Evolutionary conservation across 2,888 invertebrate species (phyloP), one percentile per base, ranked within the genome.

Genomic region (Helleia helle): DNA sequence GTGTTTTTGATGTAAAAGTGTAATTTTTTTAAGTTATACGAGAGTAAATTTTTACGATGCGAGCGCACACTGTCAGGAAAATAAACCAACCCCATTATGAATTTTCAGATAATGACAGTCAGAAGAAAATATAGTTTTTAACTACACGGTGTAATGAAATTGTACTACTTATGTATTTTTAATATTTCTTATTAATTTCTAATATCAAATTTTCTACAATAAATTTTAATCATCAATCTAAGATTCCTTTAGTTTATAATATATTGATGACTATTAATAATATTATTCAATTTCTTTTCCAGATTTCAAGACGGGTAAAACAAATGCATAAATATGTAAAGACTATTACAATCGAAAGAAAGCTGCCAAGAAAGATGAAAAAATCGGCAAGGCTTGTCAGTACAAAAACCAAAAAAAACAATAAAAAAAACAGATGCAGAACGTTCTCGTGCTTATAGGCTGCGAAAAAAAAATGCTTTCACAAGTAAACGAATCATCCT

Each of bases 311-410:
- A 46, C 36, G 44, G 42, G 34, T 47, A 44, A 44, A 41, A 46
- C 41, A 43, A 43, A 44, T 46, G 46, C 44, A 36, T 42, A 42
- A 45, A 0, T 36, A 1, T 43, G 43, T 45, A 45, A 43, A 47
- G 43, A 43, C 38, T 43, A 47, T 42, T 42, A 42, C 40, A 34
- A 45, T 40, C 41, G 45, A 41, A 45, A 41, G 22, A 44, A 44
- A 47, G 48, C 45, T 40, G 43, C 48, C 43, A 45, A 46, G 24
- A 40, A 49, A 42, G 46, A 44, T 38, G 44, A 47, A 43, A 43
- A 34, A 43, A 36, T 49, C 47, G 45, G 7, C 43, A 43, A 43
- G 42, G 48, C 37, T 44, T 48, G 29, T 46, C 45, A 24, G 42
- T 46, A 44, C 26, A 44, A 27, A 46, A 41, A 28, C 45, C n/a